A percentile compares a stretch with the other conserved stretches of the same genome.
Evolutionary conservation across 1,140 invertebrate species (phyloP).

Genomic region (Hydropsyche tenuis): DNA sequence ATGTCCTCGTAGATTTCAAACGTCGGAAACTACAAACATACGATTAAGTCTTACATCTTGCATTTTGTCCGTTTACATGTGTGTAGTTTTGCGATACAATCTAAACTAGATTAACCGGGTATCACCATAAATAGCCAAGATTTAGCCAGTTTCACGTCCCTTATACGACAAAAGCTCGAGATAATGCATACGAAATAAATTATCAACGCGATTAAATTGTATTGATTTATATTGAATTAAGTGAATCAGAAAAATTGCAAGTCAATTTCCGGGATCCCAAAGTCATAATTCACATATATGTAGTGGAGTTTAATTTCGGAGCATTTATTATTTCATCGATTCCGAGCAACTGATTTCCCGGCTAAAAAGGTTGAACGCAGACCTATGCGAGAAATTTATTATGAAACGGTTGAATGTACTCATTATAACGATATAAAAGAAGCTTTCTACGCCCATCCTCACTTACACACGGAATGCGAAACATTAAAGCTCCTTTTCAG

Average conservation of each 20-base stretch:
- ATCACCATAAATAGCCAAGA: conserved; percentile 2
- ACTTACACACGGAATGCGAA: too few relatives aligned
- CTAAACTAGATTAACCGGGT: conserved; percentile 6
- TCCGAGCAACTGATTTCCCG: background rate
- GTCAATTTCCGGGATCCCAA: background rate
- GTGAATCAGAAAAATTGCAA: background rate
- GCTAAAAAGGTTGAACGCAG: background rate
- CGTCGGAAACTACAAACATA: conserved; percentile 12
- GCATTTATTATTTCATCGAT: background rate
- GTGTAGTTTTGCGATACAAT: background rate
- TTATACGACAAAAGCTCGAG: background rate
- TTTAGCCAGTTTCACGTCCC: conserved; percentile 1
- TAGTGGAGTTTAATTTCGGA: background rate
- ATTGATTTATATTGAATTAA: background rate
- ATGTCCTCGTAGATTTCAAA: background rate
- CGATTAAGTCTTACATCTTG: conserved; percentile 14
- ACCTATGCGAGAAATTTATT: background rate
- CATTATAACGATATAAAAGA: background rate
- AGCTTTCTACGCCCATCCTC: too few relatives aligned
- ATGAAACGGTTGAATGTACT: background rate
- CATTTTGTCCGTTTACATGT: background rate
- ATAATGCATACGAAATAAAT: background rate
- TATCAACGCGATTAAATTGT: background rate
- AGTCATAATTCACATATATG: background rate
- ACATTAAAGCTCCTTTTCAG: too few relatives aligned